Conservation (phyloP, 2,888 invertebrate species). For the Conomelus anceps region DNA sequence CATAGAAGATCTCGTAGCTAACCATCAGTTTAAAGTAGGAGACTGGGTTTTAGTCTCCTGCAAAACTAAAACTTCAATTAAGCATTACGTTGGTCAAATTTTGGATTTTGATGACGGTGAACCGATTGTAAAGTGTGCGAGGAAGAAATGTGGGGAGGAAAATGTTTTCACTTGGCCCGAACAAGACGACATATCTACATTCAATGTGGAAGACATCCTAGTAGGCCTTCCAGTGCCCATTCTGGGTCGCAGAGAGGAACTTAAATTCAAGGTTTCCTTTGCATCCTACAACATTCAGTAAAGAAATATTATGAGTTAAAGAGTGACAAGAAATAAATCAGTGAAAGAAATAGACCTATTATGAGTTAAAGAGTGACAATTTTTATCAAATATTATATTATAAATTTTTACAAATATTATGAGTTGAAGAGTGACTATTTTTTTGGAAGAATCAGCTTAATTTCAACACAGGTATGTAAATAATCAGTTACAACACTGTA, state of each 20-base stretch:
- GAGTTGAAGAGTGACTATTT: no score
- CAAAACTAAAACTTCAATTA: neutral
- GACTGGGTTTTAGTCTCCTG: slow-evolving; percentile 5
- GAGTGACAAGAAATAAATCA: no score
- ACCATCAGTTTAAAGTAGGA: neutral
- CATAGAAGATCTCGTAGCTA: neutral
- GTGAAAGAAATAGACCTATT: no score
- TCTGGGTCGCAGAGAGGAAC: slow-evolving; percentile 12
- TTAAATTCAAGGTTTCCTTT: no score
- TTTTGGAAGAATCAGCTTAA: no score
- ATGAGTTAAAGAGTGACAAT: no score
- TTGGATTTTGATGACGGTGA: neutral
- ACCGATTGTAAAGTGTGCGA: neutral
- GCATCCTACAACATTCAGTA: no score
- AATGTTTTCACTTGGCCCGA: neutral
- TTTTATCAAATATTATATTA: no score
- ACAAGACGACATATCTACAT: neutral
- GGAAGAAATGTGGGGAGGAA: neutral
- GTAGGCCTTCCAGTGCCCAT: neutral
- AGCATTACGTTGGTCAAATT: slow-evolving; percentile 7
- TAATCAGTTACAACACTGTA: no score
- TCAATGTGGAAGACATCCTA: neutral
- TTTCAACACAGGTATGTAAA: no score
- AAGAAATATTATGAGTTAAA: no score
- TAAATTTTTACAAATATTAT: no score